Evolutionary conservation across 2,797 vertebrate genomes (phyloP).

Genomic region (Phataginus tricuspis): DNA sequence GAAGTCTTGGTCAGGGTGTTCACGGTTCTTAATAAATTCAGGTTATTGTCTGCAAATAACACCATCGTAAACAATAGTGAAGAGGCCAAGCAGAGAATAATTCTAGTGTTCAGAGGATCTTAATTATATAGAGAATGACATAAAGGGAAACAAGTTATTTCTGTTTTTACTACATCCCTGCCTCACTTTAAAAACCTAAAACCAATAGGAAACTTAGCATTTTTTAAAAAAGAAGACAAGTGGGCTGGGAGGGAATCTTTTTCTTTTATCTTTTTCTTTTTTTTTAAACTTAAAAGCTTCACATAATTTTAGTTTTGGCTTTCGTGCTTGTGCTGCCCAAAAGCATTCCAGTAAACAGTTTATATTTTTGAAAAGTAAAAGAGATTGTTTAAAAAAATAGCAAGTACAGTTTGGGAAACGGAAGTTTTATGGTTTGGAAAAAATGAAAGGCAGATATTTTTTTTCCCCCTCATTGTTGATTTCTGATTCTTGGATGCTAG

Average conservation of each 20-base stretch:
- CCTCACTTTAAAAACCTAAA: constrained; percentile 46
- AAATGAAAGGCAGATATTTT: constrained; percentile 33
- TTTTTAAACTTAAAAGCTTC: constrained; percentile 12
- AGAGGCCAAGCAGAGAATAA: not conserved
- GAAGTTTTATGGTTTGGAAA: constrained; percentile 63
- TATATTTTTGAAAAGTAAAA: constrained; percentile 67
- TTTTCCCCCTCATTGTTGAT: constrained; percentile 57
- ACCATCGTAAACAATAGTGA: not conserved
- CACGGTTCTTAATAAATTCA: not conserved
- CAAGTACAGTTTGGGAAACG: constrained; percentile 52
- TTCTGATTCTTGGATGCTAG: constrained; percentile 59
- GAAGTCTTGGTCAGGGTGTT: not conserved
- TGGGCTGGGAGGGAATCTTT: not conserved
- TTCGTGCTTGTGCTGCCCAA: constrained; percentile 60
- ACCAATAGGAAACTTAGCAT: constrained; percentile 50
- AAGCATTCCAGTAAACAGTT: constrained; percentile 77
- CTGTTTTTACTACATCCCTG: constrained; percentile 29
- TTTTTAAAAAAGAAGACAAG: constrained; percentile 20
- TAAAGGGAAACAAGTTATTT: constrained; percentile 8
- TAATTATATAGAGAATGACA: not conserved
- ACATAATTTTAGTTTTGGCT: constrained; percentile 66
- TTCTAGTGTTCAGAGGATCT: not conserved
- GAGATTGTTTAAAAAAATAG: not conserved
- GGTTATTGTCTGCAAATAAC: not conserved
- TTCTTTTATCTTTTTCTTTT: not conserved